A percentile compares a stretch with the other conserved stretches of the same genome.
Evolutionary conservation across 2,797 vertebrate genomes (phyloP).

Genomic region (Crocidura indochinensis): DNA sequence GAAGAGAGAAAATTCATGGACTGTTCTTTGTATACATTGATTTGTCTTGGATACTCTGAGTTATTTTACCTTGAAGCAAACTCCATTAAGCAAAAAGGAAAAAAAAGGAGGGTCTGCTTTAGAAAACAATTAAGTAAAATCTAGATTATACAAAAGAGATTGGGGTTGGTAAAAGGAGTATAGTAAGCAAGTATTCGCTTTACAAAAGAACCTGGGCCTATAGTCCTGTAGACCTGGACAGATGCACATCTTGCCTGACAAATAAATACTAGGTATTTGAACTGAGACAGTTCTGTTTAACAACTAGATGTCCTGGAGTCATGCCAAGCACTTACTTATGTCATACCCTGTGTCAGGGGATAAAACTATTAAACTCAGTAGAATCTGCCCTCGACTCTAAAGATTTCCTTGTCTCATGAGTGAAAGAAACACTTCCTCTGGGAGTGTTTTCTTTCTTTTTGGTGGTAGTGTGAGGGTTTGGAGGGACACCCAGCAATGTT

Average conservation of each 20-base stretch:
- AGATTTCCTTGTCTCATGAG: background rate
- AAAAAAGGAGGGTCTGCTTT: conserved; percentile 38
- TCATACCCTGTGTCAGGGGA: background rate
- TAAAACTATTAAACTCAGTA: background rate
- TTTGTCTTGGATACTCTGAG: conserved; percentile 73
- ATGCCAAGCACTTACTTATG: background rate
- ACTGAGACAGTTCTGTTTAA: too few relatives aligned
- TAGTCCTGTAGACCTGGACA: background rate
- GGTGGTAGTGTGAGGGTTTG: too few relatives aligned
- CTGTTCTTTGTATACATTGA: conserved; percentile 61
- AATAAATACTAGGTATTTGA: too few relatives aligned
- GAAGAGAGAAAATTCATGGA: conserved; percentile 79
- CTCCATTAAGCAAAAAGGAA: conserved; percentile 41
- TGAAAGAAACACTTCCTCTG: conserved; percentile 23
- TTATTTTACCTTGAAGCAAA: conserved; percentile 79
- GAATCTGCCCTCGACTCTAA: background rate
- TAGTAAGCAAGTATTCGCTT: background rate
- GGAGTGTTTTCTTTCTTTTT: background rate
- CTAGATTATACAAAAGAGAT: conserved; percentile 13
- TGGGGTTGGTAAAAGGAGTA: background rate
- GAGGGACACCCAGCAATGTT: too few relatives aligned
- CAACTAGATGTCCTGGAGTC: background rate
- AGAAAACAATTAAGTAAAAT: conserved; percentile 68
- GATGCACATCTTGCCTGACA: background rate
- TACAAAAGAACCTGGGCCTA: conserved; percentile 1